Base-by-base conservation (phyloP, 2,113 vertebrate species). In the Centropus unirufus region DNA sequence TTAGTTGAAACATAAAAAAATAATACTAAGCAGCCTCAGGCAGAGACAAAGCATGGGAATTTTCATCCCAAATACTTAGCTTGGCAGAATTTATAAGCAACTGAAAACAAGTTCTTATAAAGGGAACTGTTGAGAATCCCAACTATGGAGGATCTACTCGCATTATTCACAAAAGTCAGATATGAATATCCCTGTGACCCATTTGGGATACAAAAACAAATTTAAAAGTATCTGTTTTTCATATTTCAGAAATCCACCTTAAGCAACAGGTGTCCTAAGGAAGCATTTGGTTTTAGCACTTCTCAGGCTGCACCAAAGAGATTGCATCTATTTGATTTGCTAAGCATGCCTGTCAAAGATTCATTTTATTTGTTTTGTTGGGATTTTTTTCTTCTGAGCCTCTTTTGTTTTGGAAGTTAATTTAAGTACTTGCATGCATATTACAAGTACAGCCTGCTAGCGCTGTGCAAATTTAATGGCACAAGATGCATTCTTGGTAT, bases 11-110 rank as follows among this genome's bases (percentile, higher is more conserved):
- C 30, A 61, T 64, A 49, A 93, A 90, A 94, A 55, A 81, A 72
- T 39, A 75, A 44, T 84, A 92, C 91, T 91, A 75, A 92, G 75
- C 39, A 64, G 87, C 81, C 95, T 79, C 74, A 91, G 94, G 93
- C 87, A 76, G 75, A 82, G 19, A 85, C 21, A 73, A 66, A 91
- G 49, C 93, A 69, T 85, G 77, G 46, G 91, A 93, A 93, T 91
- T 95, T 96, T 95, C 49, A 87, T 93, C 67, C 36, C 54, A 39
- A 76, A 84, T 89, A 90, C 88, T 95, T 91, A 58, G 70, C 80
- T 85, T 91, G 78, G 87, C 77, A 91, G 92, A 95, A 91, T 58
- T 73, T 87, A 42, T 73, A 79, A 87, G 49, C n/a, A 61, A 42
- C 55, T 92, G 44, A 51, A 87, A 93, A 79, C 54, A 89, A 79